These are phyloP conservation scores for Crioceris asparagi DNA, from an alignment of 2,888 invertebrate species.

Conservation along the genomic window DNA sequence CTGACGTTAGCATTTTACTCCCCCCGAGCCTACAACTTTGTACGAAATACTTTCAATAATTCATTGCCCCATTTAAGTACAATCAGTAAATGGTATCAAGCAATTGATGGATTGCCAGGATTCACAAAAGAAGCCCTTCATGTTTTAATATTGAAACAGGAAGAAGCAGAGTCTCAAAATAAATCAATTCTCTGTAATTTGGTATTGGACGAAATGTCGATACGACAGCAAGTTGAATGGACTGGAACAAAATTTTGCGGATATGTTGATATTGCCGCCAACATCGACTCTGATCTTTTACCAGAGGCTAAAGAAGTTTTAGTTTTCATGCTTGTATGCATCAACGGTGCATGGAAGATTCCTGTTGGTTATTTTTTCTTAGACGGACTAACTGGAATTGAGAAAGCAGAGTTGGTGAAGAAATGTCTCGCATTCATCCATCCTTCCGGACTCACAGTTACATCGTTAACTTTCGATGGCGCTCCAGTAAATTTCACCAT, in stretches of 20 bases:
- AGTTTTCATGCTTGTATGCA: constrained; percentile 20
- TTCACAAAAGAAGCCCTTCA: constrained; percentile 18
- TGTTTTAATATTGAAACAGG: constrained; percentile 11
- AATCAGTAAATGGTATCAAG: constrained; percentile 15
- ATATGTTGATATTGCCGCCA: constrained; percentile 21
- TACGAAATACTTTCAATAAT: constrained; percentile 11
- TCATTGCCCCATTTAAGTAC: constrained; percentile 14
- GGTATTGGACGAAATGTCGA: constrained; percentile 25
- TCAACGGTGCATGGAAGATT: constrained; percentile 21
- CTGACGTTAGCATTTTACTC: constrained; percentile 11
- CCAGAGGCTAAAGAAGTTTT: constrained; percentile 20
- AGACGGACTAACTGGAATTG: constrained; percentile 12
- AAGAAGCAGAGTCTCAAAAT: constrained; percentile 3
- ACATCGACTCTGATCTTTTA: constrained; percentile 17
- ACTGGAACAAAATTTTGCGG: constrained; percentile 19
- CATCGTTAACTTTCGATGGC: constrained; percentile 22
- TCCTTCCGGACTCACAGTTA: constrained; percentile 15
- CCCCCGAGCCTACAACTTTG: constrained; percentile 10
- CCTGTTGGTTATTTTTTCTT: constrained; percentile 22
- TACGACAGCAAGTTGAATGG: constrained; percentile 17
- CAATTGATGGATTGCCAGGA: constrained; percentile 18
- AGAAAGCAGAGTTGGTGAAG: constrained; percentile 15
- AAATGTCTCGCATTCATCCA: constrained; percentile 15
- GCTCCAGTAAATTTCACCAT: constrained; percentile 18
- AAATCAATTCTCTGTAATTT: constrained; percentile 16